phyloP scores from a whole-genome alignment of 1,140 invertebrate genomes.

The Stenopsyche tienmushanensis region DNA sequence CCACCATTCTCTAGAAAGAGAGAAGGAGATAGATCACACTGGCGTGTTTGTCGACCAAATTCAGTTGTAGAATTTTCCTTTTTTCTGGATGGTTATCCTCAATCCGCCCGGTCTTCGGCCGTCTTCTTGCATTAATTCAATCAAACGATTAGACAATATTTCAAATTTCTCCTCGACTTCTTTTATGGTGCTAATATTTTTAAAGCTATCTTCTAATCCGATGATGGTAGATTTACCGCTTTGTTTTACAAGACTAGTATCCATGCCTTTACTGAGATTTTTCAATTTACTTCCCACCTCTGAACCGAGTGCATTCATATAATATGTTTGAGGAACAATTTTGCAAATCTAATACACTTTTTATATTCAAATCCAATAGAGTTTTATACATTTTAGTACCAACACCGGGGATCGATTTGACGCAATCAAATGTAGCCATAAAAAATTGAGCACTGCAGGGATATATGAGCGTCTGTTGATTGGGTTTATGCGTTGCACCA shows the following conservation, averaged over 20 bases:
- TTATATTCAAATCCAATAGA: slow-evolving; percentile 63
- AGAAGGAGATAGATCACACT: slow-evolving; percentile 67
- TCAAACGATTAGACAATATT: slow-evolving; percentile 65
- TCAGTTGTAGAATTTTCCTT: slow-evolving; percentile 58
- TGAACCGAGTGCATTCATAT: slow-evolving; percentile 60
- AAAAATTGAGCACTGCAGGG: slow-evolving; percentile 65
- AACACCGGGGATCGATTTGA: slow-evolving; percentile 70
- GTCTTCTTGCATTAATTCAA: slow-evolving; percentile 71
- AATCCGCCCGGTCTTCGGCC: slow-evolving; percentile 72
- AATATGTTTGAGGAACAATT: slow-evolving; percentile 59
- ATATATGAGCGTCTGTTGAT: slow-evolving; percentile 77
- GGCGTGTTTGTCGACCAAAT: slow-evolving; percentile 70
- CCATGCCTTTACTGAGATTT: slow-evolving; percentile 69
- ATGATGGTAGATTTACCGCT: slow-evolving; percentile 69
- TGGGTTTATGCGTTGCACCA: slow-evolving; percentile 71
- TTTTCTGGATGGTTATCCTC: slow-evolving; percentile 71
- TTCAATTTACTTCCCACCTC: slow-evolving; percentile 68
- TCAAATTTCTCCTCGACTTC: slow-evolving; percentile 70
- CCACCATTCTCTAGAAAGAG: slow-evolving; percentile 59
- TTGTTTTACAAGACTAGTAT: slow-evolving; percentile 67
- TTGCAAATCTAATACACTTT: slow-evolving; percentile 66
- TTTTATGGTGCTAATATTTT: slow-evolving; percentile 65
- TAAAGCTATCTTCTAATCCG: slow-evolving; percentile 75
- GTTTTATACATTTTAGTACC: slow-evolving; percentile 66
- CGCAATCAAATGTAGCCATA: slow-evolving; percentile 61